Base-by-base conservation (phyloP, 1,140 invertebrate species). In the Vollenhovia emeryi region DNA sequence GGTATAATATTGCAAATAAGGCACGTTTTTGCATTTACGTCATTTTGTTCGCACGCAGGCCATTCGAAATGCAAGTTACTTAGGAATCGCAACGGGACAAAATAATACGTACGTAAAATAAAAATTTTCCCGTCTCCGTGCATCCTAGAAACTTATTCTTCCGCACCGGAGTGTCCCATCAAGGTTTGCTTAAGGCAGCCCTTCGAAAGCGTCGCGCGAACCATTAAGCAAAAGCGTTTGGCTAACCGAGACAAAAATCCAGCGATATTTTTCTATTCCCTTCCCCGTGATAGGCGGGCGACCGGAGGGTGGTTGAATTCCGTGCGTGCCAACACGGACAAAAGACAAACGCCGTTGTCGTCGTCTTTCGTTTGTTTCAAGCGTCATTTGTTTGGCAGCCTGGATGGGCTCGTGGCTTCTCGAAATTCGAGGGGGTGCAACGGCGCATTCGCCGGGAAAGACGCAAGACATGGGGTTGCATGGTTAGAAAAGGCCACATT, bases 291-390 rank as follows among this genome's bases (percentile, higher is more conserved):
- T 82, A 80, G 45, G n/a, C 21, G 15, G 8, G n/a, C 50, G 13
- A 43, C 48, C 18, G 21, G 59, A 57, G 55, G 62, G 45, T 27
- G 57, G 85, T 83, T 82, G 90, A 91, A 94, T 94, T 94, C 93
- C 91, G 87, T 84, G 91, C 92, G 89, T 93, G 92, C 93, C 92
- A 86, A 68, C 89, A 92, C 91, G 91, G 92, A 94, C 91, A 93
- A 94, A 94, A 93, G 93, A 94, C 91, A 93, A 94, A 93, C 92
- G 92, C 86, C 84, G 84, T 79, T 86, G 89, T 59, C 91, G 88
- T 94, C 92, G 89, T 94, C 93, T 94, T 94, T 92, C 92, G 93
- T 94, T 95, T 94, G 94, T 94, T 95, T 94, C 94, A 94, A 94
- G 93, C 93, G 91, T 94, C 94, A 95, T 95, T 95, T 94, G 93